Percentiles rank a stretch among this genome's conserved stretches.
These are phyloP conservation scores for Oasisia sp. DNA, from an alignment of 2,888 invertebrate genomes.

Conservation along the genomic window DNA sequence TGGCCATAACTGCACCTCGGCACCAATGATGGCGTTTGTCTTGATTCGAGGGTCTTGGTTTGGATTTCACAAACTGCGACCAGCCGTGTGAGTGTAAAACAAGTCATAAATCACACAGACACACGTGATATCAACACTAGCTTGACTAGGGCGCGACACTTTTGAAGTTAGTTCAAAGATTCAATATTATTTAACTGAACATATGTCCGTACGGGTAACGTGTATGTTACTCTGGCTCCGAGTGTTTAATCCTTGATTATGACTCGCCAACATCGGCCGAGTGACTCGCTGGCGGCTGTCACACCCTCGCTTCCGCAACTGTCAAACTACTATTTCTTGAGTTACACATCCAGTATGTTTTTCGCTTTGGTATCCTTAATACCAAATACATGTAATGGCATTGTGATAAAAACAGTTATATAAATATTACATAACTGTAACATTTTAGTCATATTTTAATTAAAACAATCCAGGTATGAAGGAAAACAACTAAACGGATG, in stretches of 20 bases:
- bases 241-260: not conserved
- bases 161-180: not conserved
- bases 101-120: not conserved
- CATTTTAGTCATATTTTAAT: conserved; percentile 1
- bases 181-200: not conserved
- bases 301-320: not conserved
- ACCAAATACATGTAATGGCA: not conserved
- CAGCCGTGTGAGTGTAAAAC: not conserved
- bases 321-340: not conserved
- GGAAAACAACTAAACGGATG: conserved; percentile 14
- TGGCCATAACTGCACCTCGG: not conserved
- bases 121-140: not conserved
- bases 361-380: not conserved
- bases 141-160: not conserved
- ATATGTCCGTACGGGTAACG: not conserved
- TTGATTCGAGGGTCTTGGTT: not conserved
- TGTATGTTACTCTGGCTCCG: not conserved
- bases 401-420: not conserved
- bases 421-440: not conserved
- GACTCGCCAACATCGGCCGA: not conserved
- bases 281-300: not conserved
- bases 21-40: not conserved
- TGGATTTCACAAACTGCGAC: not conserved
- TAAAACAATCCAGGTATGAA: not conserved
- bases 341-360: not conserved